Conservation (phyloP, 2,113 vertebrate genomes). For the Rhabdomys dilectus region DNA sequence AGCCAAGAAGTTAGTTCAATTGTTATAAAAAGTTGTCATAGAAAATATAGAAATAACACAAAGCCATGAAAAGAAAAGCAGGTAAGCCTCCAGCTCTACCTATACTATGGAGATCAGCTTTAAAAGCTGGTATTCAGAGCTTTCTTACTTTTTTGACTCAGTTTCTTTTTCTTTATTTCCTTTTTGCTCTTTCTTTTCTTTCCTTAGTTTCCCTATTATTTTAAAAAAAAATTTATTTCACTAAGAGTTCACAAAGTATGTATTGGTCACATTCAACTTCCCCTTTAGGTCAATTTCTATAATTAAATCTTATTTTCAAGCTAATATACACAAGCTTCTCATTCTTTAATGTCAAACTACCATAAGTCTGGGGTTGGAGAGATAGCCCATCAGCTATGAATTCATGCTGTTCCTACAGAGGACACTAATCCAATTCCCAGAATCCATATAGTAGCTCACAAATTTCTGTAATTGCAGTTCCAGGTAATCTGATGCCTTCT, state of each 20-base stretch:
- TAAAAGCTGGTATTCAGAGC: slow-evolving; percentile 40
- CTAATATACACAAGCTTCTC: slow-evolving; percentile 8
- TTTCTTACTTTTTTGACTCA: slow-evolving; percentile 51
- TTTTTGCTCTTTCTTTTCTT: not conserved
- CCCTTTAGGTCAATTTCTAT: slow-evolving; percentile 18
- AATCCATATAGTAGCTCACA: not conserved
- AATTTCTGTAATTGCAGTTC: not conserved
- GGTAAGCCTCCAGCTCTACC: slow-evolving; percentile 24
- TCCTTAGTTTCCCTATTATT: not conserved
- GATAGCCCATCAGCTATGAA: not conserved
- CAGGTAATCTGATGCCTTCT: not conserved
- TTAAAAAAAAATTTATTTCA: not conserved
- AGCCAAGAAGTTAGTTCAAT: slow-evolving; percentile 65
- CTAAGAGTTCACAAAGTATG: not conserved
- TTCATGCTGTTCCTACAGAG: not conserved
- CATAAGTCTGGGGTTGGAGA: not conserved
- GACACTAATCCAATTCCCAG: not conserved
- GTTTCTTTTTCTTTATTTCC: not conserved
- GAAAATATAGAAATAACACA: slow-evolving; percentile 33
- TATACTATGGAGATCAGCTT: slow-evolving; percentile 56
- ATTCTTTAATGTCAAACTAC: not conserved
- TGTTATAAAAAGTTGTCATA: slow-evolving; percentile 57
- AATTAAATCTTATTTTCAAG: not conserved
- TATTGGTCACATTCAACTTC: not conserved
- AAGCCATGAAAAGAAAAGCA: slow-evolving; percentile 37